Base-by-base conservation (phyloP, 64 coral and sea anemone genomes). In the Montipora efflorescens region DNA sequence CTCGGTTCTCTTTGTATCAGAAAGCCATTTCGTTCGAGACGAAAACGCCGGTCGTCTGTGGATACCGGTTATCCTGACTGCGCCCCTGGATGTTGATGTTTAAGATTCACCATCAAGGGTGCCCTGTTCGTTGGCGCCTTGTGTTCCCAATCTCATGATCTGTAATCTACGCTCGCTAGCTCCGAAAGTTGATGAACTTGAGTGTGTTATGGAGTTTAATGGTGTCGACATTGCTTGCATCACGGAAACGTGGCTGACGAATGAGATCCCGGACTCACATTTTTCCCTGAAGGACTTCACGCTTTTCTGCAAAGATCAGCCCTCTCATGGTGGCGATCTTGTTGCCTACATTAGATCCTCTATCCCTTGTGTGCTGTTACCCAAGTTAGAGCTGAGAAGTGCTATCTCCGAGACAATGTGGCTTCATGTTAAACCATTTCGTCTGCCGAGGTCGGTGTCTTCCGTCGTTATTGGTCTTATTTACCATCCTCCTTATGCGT, bases 381-480 rank as follows among this genome's bases (percentile, higher is more conserved):
- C 62, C 7, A 67, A 67, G 62, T 9, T 52, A 16, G 69, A 89
- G 50, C 50, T 89, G 67, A 76, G 43, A 16, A 47, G 75, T 46
- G 7, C 87, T 75, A 20, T 57, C 43, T 52, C 87, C 47, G 78
- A 91, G 48, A 49, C 77, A 19, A 47, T 91, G 53, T 91, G 89
- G 89, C n/a, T 91, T 51, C 16, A 80, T 76, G 21, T 92, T 18
- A 92, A 82, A 62, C 90, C 90, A 59, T 50, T 45, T 25, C 64
- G 59, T 50, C 72, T 86, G 49, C 89, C 89, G 67, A 52, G 89
- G 62, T 53, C 77, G 61, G 69, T 91, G 48, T 91, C 89, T 71
- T n/a, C 67, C 48, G 49, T 91, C 28, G 61, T 90, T 90, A 45
- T 90, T 62, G 89, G 76, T 50, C 64, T 53, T 62, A 64, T 85